Evolutionary conservation across 2,797 vertebrate species (phyloP), one percentile per base, ranked within the genome.

Genomic region (Enteromius anoplus): DNA sequence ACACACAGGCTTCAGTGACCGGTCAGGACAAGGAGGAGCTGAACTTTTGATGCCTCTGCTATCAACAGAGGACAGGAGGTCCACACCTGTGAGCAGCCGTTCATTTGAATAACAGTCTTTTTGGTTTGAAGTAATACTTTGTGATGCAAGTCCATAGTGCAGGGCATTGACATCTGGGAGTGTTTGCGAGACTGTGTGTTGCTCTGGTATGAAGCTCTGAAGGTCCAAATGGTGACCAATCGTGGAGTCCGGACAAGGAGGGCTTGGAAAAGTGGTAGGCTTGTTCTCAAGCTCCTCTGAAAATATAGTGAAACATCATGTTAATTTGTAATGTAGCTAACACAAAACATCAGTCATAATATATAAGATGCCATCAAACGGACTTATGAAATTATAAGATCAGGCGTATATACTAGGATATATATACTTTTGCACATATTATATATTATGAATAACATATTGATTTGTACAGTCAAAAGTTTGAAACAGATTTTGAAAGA

Each of bases 21-120:
- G 91, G 64, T 96, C 94, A 1, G 94, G 91, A 86, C 91, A 94
- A 1, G 92, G 93, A 81, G 94, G 91, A 42, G 93, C 92, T 1
- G 84, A 89, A 90, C 92, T 95, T 85, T 94, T 94, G 60, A 87
- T 86, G 7, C 94, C 90, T 73, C 95, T 76, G 10, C 89, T 91
- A 84, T 97, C 96, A 86, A 98, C 97, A 15, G 95, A 96, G 42
- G 97, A 98, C 78, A 99, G 91, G 4, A 99, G 96, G 93, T 99
- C 98, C 47, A 97, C 96, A 5, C 93, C 96, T 0, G 95, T 94
- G 70, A 99, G 89, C 10, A 93, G 94, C 87, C 93, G 95, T 87
- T 94, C 95, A 85, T 80, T 94, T 78, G 90, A 92, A 73, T 94
- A 91, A 5, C 77, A 21, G 75, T 91, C 89, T 19, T 88, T 93